These are phyloP conservation scores for Bubalus kerabau DNA, from an alignment of 2,113 vertebrate genomes.

Conservation along the genomic window DNA sequence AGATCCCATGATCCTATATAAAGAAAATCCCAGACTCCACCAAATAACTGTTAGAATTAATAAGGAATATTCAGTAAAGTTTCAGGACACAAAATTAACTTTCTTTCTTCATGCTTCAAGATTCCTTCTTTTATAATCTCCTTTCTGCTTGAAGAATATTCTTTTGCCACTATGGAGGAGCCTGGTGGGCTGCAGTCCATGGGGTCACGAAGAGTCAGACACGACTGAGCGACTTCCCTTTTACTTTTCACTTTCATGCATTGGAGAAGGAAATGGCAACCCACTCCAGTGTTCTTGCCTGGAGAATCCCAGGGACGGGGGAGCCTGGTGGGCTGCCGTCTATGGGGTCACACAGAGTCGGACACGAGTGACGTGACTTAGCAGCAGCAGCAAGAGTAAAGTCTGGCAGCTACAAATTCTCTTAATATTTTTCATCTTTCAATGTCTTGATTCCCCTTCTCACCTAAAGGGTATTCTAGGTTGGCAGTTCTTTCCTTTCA, in stretches of 20 bases:
- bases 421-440: background rate
- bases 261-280: too few species aligned
- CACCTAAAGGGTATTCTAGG: background rate
- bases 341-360: too few species aligned
- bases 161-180: background rate
- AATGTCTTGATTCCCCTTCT: background rate
- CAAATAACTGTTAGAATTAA: background rate
- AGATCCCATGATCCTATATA: background rate
- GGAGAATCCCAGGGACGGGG: too few species aligned
- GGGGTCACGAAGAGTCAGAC: too few species aligned
- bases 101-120: background rate
- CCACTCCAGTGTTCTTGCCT: too few species aligned
- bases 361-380: too few species aligned
- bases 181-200: too few species aligned
- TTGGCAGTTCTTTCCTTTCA: slow-evolving; percentile 4
- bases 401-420: background rate
- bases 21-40: background rate
- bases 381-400: background rate
- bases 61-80: background rate
- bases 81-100: background rate
- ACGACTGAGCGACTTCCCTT: too few species aligned
- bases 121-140: background rate
- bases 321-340: too few species aligned
- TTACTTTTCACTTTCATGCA: too few species aligned
- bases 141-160: slow-evolving; percentile 23